Base-by-base conservation (phyloP, 2,888 invertebrate species). In the Scaptomyza reducta region DNA sequence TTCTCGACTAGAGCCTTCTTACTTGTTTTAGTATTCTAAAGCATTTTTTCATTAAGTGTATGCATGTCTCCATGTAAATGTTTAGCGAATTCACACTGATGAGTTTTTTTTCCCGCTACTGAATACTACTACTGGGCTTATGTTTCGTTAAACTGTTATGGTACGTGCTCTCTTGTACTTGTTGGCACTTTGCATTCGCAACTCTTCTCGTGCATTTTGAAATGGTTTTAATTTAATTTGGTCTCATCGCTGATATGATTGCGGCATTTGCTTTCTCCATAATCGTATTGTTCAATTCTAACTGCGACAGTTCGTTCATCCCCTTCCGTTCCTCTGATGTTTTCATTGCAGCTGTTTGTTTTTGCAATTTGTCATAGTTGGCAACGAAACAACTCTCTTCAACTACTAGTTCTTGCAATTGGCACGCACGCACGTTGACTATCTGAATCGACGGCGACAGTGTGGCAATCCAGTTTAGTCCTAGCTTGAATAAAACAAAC, bases 31-130 rank as follows among this genome's bases (percentile, higher is more conserved):
- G 6, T 10, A 13, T 4, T 27, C 5, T 27, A 7, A 27, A 27
- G 27, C 25, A 2, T 40, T 35, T 35, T 35, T 33, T 33, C 5
- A 3, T 13, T 3, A 6, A 35, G 35, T 35, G 49, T 40, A 33
- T 47, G 47, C 18, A 35, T 45, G 44, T 50, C 44, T 62, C 64
- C 55, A 64, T 68, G 49, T 49, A 59, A 68, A 58, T 71, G 47
- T 47, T 57, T 60, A 45, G 70, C 67, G 69, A 75, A 69, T 78
- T 77, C 67, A 63, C 71, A 71, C 69, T 29, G 47, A 13, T 44
- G 18, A 46, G 14, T 44, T 29, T 11, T 11, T 11, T 46, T 27
- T 27, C 0, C 7, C 38, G 42, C 46, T 35, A 16, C 16, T 40
- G 40, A 16, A 10, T 7, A 16, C 10, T 9, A 1, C 3, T 40